phyloP scores from a whole-genome alignment of 1,140 invertebrate genomes.

The Mycetomoellerius zeteki region DNA sequence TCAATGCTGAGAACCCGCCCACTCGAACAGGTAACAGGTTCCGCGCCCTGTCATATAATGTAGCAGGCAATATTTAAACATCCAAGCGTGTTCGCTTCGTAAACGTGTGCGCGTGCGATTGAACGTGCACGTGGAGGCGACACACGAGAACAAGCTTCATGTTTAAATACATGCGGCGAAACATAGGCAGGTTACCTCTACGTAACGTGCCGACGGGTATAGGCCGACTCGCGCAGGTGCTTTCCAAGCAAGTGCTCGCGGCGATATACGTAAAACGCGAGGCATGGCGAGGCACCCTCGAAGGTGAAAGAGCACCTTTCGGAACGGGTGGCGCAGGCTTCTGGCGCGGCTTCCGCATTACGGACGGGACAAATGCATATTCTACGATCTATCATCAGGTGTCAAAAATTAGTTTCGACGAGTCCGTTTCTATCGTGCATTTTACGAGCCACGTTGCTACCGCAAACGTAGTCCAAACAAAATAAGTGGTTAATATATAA shows the following conservation, averaged over 20 bases:
- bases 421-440: neutral
- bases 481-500: neutral
- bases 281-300: slow-evolving; percentile 10
- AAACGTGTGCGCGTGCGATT: neutral
- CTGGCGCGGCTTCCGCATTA: slow-evolving; percentile 43
- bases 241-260: slow-evolving; percentile 59
- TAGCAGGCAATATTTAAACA: slow-evolving; percentile 66
- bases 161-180: slow-evolving; percentile 79
- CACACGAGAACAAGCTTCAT: slow-evolving; percentile 66
- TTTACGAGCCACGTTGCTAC: neutral
- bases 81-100: slow-evolving; percentile 8
- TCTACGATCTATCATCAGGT: too few species aligned
- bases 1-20: slow-evolving; percentile 63
- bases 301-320: slow-evolving; percentile 45
- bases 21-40: slow-evolving; percentile 78
- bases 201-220: slow-evolving; percentile 77
- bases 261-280: slow-evolving; percentile 56
- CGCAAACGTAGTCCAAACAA: neutral
- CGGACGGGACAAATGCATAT: neutral
- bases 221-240: slow-evolving; percentile 79
- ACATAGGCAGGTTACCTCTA: slow-evolving; percentile 70
- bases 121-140: slow-evolving; percentile 63
- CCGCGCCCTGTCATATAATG: slow-evolving; percentile 66
- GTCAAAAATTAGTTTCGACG: neutral
- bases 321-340: neutral